Conservation (phyloP, 2,797 vertebrate species). For the Neosilurus hyrtlii region DNA sequence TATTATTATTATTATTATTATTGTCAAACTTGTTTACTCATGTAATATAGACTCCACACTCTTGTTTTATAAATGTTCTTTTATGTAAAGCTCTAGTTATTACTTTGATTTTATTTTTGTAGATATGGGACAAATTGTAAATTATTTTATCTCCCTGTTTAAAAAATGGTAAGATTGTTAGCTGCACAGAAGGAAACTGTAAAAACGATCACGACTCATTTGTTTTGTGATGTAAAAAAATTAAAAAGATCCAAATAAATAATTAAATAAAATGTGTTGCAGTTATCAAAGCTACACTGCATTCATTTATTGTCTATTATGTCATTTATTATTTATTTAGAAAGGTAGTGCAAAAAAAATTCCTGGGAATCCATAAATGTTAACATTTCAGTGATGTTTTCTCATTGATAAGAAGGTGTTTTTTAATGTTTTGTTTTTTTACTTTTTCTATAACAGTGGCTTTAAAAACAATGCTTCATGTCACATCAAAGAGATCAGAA, state of each 20-base stretch:
- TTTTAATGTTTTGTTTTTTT: no score
- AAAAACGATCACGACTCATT: slow-evolving; percentile 66
- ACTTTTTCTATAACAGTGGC: no score
- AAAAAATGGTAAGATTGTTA: slow-evolving; percentile 71
- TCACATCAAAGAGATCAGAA: no score
- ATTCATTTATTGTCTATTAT: not conserved
- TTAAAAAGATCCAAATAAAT: not conserved
- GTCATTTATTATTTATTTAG: not conserved
- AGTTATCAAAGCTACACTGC: not conserved
- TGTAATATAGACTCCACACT: slow-evolving; percentile 75
- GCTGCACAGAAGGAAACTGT: slow-evolving; percentile 70
- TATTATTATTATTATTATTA: slow-evolving; percentile 50
- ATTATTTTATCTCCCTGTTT: slow-evolving; percentile 76
- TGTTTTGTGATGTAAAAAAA: slow-evolving; percentile 79
- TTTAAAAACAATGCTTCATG: no score
- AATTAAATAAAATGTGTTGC: slow-evolving; percentile 11
- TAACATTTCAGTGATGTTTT: not conserved
- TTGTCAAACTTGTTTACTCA: slow-evolving; percentile 58
- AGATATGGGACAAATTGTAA: slow-evolving; percentile 76
- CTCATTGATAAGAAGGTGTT: not conserved
- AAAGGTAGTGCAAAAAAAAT: not conserved
- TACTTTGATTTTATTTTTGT: slow-evolving; percentile 79
- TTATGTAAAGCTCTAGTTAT: slow-evolving; percentile 75
- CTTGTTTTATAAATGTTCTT: slow-evolving; percentile 72
- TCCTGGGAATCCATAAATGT: not conserved